Percentiles rank a stretch among this genome's conserved stretches.
These are phyloP conservation scores for Cerceris rybyensis DNA, from an alignment of 2,888 invertebrate species.

Conservation along the genomic window DNA sequence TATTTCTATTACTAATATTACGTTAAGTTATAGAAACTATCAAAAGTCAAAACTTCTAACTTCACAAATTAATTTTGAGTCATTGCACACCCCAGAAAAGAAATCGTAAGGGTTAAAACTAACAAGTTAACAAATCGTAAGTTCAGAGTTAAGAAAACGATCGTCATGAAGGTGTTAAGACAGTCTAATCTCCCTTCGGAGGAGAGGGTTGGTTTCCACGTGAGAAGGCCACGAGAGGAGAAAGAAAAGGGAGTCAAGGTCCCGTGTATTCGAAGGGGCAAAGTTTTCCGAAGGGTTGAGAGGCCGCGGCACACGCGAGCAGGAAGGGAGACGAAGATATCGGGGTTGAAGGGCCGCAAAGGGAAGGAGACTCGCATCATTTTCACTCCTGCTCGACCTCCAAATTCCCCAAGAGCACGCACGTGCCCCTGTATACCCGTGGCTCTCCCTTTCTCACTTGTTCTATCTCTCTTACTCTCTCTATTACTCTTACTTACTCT, in stretches of 20 bases:
- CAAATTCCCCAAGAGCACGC: conserved; percentile 70
- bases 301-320: conserved; percentile 6
- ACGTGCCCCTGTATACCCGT: conserved; percentile 60
- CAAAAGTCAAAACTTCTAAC: too few relatives aligned
- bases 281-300: conserved; percentile 15
- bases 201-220: neutral
- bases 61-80: too few relatives aligned
- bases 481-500: too few relatives aligned
- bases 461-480: too few relatives aligned
- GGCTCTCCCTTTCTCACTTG: conserved; percentile 30
- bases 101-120: too few relatives aligned
- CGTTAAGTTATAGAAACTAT: too few relatives aligned
- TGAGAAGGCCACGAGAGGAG: neutral
- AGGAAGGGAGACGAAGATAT: conserved; percentile 35
- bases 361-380: conserved; percentile 40
- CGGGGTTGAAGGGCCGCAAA: neutral
- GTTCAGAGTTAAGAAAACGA: too few relatives aligned
- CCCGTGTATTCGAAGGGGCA: conserved; percentile 34
- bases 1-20: too few relatives aligned
- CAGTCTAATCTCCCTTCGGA: neutral
- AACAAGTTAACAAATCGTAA: too few relatives aligned
- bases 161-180: too few relatives aligned
- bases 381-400: conserved; percentile 65
- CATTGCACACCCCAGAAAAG: too few relatives aligned
- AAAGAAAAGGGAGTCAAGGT: conserved; percentile 27